These are phyloP conservation scores for Cephonodes hylas DNA, from an alignment of 2,888 invertebrate species.

Conservation along the genomic window DNA sequence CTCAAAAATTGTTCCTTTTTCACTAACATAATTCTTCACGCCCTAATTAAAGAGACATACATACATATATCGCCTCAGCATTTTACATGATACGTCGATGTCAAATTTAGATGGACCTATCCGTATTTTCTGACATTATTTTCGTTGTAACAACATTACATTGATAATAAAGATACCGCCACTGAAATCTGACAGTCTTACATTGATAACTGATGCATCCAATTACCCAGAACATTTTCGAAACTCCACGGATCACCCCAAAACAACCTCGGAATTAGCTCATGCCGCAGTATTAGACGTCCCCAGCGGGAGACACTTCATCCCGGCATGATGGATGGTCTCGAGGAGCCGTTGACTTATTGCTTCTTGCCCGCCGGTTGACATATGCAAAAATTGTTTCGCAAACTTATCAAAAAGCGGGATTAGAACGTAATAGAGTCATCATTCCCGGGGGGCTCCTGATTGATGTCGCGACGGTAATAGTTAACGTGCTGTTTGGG, in stretches of 20 bases:
- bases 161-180: no score
- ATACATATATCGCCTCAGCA: no score
- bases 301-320: slow-evolving; percentile 72
- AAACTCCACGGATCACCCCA: not conserved
- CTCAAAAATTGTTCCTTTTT: no score
- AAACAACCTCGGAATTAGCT: slow-evolving; percentile 23
- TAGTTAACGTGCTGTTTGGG: not conserved
- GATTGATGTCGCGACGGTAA: slow-evolving; percentile 20
- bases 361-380: slow-evolving; percentile 61
- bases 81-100: no score
- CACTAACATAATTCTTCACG: no score
- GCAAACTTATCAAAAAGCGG: slow-evolving; percentile 72
- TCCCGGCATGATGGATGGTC: slow-evolving; percentile 76
- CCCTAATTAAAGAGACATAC: no score
- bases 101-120: no score
- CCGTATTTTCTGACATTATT: no score
- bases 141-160: no score
- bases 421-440: slow-evolving; percentile 64
- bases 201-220: no score
- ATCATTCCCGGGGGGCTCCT: slow-evolving; percentile 33
- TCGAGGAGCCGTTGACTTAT: slow-evolving; percentile 63
- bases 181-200: no score
- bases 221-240: not conserved
- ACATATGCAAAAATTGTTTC: slow-evolving; percentile 81
- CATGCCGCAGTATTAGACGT: no score